Conservation (phyloP, 2,113 vertebrate genomes). For the Xiphophorus couchianus region DNA sequence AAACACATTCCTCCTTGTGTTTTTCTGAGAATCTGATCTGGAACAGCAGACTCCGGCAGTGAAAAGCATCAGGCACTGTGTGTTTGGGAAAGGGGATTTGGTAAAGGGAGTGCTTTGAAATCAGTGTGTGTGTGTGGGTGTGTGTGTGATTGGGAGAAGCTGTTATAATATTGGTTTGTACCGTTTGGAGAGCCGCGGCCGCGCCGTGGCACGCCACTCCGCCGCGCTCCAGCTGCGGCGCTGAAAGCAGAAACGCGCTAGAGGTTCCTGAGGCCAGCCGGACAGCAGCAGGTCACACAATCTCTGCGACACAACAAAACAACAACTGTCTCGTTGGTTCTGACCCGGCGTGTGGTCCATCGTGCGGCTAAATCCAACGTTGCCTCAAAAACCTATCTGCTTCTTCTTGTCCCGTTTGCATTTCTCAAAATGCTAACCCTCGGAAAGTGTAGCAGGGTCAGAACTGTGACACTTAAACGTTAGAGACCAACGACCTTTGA, state of each 20-base stretch:
- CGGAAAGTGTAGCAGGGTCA: slow-evolving; percentile 13
- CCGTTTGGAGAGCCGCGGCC: slow-evolving; percentile 34
- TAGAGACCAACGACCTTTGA: slow-evolving; percentile 8
- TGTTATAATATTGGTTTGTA: slow-evolving; percentile 73
- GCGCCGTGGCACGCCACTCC: slow-evolving; percentile 61
- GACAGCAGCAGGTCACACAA: slow-evolving; percentile 25
- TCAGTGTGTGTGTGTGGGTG: slow-evolving; percentile 5
- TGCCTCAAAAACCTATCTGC: background rate
- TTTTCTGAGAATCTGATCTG: slow-evolving; percentile 67
- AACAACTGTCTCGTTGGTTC: slow-evolving; percentile 10
- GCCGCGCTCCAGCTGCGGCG: slow-evolving; percentile 45
- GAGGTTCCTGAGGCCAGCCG: slow-evolving; percentile 22
- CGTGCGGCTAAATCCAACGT: slow-evolving; percentile 12
- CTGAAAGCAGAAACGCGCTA: slow-evolving; percentile 48
- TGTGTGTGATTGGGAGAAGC: slow-evolving; percentile 50
- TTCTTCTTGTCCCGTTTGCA: slow-evolving; percentile 9
- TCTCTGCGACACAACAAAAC: slow-evolving; percentile 4
- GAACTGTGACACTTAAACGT: slow-evolving; percentile 13
- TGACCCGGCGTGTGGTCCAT: background rate
- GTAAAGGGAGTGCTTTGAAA: slow-evolving; percentile 46
- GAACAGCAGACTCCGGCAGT: slow-evolving; percentile 35
- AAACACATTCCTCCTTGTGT: slow-evolving; percentile 55
- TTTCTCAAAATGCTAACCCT: slow-evolving; percentile 15
- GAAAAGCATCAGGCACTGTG: slow-evolving; percentile 48
- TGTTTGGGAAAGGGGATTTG: slow-evolving; percentile 49